Base-by-base conservation (phyloP, 1,140 invertebrate species). In the Formica exsecta region DNA sequence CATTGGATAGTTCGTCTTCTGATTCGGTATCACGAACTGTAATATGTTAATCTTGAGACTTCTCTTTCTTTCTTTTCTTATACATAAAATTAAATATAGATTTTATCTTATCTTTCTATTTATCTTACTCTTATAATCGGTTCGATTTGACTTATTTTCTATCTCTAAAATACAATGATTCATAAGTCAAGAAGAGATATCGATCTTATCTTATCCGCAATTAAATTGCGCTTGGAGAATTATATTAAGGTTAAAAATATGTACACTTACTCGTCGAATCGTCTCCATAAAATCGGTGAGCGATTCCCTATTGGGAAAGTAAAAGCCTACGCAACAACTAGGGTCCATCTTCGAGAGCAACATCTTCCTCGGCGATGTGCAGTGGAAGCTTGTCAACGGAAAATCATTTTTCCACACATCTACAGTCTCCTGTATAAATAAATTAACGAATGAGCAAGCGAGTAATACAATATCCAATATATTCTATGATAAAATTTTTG, bases 261-360 rank as follows among this genome's bases (percentile, higher is more conserved):
- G n/a, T 4, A 75, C 81, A 92, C 94, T 95, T 92, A 96, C 96
- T 91, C 96, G 96, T 93, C 96, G 96, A 36, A 97, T 96, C 79
- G 96, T 96, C 92, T 97, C 96, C 54, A 97, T 94, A 93, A 98
- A 97, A 66, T 96, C 97, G 80, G 98, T 96, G 94, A 98, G 98
- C 86, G 98, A 97, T 76, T 96, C 95, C 95, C 96, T 96, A 76
- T 97, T 97, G 62, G 96, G 95, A 91, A 98, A 97, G 94, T 98
- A 98, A 94, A 99, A 99, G n/a, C 98, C 98, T 62, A 99, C 97
- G 89, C 98, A 98, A 94, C 98, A 98, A 76, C 98, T 98, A 3
- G 98, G 98, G 95, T 99, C 98, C 97, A 99, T 98, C 95, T 98
- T 98, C 65, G 95, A 96, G n/a, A 98, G 96, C 77, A 97, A 96